Percentiles rank a stretch among this genome's conserved stretches.
These are phyloP conservation scores for Clepsis dumicolana DNA, from an alignment of 2,888 invertebrate species.

Conservation along the genomic window DNA sequence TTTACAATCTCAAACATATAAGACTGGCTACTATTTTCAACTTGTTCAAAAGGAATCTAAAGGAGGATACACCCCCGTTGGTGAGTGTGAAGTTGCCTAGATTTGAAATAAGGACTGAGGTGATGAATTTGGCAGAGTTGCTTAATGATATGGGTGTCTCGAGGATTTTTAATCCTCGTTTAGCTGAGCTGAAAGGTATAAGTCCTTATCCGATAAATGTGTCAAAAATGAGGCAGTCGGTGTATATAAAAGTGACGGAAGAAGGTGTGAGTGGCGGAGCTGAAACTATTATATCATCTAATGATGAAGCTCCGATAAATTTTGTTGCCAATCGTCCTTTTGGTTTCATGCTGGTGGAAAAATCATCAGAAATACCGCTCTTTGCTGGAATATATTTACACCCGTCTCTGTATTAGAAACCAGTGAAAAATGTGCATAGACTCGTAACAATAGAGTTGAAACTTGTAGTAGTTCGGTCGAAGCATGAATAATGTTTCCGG, in stretches of 20 bases:
- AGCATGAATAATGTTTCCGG: not conserved
- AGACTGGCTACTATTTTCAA: constrained; percentile 63
- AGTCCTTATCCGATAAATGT: constrained; percentile 62
- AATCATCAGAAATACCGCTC: constrained; percentile 63
- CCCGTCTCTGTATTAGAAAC: constrained; percentile 50
- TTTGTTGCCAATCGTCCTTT: constrained; percentile 68
- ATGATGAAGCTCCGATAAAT: constrained; percentile 47
- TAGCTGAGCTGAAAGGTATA: constrained; percentile 62
- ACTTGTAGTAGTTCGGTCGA: not conserved
- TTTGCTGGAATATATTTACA: constrained; percentile 68
- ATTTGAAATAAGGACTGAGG: constrained; percentile 60
- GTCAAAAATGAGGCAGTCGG: constrained; percentile 66
- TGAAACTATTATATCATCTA: constrained; percentile 52
- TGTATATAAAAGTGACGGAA: constrained; percentile 66
- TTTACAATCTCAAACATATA: constrained; percentile 58
- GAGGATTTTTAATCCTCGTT: constrained; percentile 64
- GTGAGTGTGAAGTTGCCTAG: constrained; percentile 66
- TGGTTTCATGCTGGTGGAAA: constrained; percentile 67
- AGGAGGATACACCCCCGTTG: constrained; percentile 47
- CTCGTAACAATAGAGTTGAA: not conserved
- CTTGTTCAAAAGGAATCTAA: constrained; percentile 49
- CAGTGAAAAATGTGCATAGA: not conserved
- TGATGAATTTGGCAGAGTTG: constrained; percentile 66
- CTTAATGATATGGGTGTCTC: constrained; percentile 70
- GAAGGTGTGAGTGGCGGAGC: constrained; percentile 57